Percentiles rank a stretch among this genome's conserved stretches.
These are phyloP conservation scores for Harpagifer antarcticus DNA, from an alignment of 2,797 vertebrate genomes.

Conservation along the genomic window DNA sequence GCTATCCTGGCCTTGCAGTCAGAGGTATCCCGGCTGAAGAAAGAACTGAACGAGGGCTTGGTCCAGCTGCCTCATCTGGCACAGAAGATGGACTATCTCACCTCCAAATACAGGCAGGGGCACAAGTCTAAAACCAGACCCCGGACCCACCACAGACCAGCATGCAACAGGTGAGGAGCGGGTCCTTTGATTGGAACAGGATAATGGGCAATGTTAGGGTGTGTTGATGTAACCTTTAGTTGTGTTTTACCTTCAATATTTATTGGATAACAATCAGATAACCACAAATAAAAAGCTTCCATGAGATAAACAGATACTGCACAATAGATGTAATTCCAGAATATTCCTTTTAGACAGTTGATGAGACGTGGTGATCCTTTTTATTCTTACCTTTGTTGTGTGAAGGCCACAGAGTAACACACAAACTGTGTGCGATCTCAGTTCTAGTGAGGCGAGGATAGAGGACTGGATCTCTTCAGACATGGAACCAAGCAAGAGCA, in stretches of 20 bases:
- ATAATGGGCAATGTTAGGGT: background rate
- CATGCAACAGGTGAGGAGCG: slow-evolving; percentile 66
- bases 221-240: background rate
- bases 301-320: background rate
- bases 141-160: slow-evolving; percentile 45
- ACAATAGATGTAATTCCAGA: background rate
- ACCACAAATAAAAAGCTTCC: background rate
- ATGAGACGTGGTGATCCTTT: background rate
- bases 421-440: slow-evolving; percentile 37
- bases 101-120: slow-evolving; percentile 65
- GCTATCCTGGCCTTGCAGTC: slow-evolving; percentile 81
- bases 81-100: slow-evolving; percentile 78
- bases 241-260: background rate
- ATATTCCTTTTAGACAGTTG: background rate
- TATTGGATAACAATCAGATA: background rate
- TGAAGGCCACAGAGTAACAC: slow-evolving; percentile 45
- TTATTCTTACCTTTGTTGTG: slow-evolving; percentile 34
- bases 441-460: slow-evolving; percentile 51
- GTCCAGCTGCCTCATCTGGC: slow-evolving; percentile 79
- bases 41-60: slow-evolving; percentile 79
- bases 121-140: slow-evolving; percentile 60
- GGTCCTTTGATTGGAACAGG: background rate
- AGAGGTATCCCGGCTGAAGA: slow-evolving; percentile 83
- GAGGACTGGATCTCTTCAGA: slow-evolving; percentile 84
- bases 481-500: slow-evolving; percentile 75